Evolutionary conservation across 2,888 invertebrate species (phyloP).

Genomic region (Spisula solida): DNA sequence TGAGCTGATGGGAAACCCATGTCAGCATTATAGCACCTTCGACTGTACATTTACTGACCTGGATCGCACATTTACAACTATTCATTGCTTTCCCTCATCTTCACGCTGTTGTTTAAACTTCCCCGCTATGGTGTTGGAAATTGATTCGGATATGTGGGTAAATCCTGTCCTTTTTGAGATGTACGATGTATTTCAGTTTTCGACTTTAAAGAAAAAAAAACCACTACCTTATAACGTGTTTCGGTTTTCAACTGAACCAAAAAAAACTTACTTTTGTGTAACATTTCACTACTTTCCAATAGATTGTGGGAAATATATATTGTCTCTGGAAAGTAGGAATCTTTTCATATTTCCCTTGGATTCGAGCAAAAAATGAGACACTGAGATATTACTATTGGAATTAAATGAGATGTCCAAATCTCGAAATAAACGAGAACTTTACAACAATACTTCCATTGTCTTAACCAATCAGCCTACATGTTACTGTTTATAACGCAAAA

Average conservation of each 20-base stretch:
- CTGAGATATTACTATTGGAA: not conserved
- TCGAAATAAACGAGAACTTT: not conserved
- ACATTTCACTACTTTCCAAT: not conserved
- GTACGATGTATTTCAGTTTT: not conserved
- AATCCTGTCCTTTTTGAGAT: not conserved
- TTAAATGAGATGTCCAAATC: too few relatives aligned
- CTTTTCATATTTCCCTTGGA: slow-evolving; percentile 16
- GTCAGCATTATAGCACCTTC: slow-evolving; percentile 4
- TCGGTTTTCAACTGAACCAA: too few relatives aligned
- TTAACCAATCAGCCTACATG: too few relatives aligned
- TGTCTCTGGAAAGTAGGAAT: not conserved
- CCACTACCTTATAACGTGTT: too few relatives aligned
- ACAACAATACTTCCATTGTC: not conserved
- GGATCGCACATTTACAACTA: not conserved
- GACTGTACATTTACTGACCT: not conserved
- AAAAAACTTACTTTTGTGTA: not conserved
- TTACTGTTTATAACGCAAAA: too few relatives aligned
- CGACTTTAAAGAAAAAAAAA: not conserved
- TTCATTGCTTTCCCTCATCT: not conserved
- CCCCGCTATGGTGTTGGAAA: not conserved
- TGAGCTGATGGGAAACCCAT: slow-evolving; percentile 15
- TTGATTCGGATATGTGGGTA: not conserved
- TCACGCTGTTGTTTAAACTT: not conserved
- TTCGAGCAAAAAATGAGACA: not conserved
- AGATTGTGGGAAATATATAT: not conserved